Evolutionary conservation across 2,888 invertebrate genomes (phyloP), one percentile per base, ranked within the genome.

Genomic region (Drosophila conformis): DNA sequence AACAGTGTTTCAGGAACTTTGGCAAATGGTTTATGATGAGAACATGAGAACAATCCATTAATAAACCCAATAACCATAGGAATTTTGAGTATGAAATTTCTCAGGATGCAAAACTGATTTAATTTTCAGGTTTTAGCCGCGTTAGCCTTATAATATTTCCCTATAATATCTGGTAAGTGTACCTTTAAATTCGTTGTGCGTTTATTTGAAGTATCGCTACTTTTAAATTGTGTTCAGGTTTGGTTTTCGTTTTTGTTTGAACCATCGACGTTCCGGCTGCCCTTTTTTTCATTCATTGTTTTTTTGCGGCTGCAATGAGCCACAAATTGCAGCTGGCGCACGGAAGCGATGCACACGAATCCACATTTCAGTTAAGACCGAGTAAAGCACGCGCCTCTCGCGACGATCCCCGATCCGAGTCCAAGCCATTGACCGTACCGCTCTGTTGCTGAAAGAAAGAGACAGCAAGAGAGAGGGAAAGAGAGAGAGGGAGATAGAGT

Each of bases 281-380:
- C 77, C 72, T 75, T 64, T 76, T 69, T 72, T 42, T 42, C 2
- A 13, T 35, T 13, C 35, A 35, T 35, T 40, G 1, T 4, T 13
- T 21, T 11, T 66, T 62, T 36, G 61, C 27, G 52, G 46, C 38
- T 65, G 83, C 82, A 78, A 67, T 74, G 76, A 70, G 80, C 69
- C 79, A 73, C 86, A 84, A 83, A 82, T 89, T 87, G 89, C 87
- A 89, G 89, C 89, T 87, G 89, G 82, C 84, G 75, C 84, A 87
- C 78, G 88, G 88, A 83, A 86, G 80, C 85, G 66, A 48, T 66
- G 58, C 78, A 71, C 83, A 80, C 79, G 85, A 77, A 81, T 87
- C 81, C 72, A 66, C 49, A 69, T 65, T 46, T 58, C 42, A 58
- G 60, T 56, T 29, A 29, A 49, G 53, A 38, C 27, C 67, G 56